Conservation (phyloP, 2,113 vertebrate genomes). For the Pelvicachromis taeniatus region DNA sequence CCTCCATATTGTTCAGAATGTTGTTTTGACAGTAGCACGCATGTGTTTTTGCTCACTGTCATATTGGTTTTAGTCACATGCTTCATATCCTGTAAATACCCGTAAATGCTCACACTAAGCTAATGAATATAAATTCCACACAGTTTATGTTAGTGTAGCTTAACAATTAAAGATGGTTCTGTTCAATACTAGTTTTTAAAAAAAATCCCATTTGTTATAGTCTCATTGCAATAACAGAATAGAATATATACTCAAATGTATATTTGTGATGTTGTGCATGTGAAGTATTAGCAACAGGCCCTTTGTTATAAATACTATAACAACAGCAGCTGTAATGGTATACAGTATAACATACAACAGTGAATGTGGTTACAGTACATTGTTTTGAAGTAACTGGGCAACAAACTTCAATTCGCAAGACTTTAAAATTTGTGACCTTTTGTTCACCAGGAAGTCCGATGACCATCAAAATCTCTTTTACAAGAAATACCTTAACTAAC, state of each 20-base stretch:
- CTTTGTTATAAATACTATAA: not conserved
- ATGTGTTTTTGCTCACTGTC: not conserved
- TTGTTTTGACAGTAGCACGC: not conserved
- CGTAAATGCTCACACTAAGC: not conserved
- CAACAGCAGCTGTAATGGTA: not conserved
- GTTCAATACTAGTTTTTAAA: not conserved
- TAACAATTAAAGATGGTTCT: not conserved
- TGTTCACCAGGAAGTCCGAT: not conserved
- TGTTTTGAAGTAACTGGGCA: not conserved
- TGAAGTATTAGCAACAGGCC: not conserved
- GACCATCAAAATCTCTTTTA: not conserved
- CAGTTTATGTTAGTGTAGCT: not conserved
- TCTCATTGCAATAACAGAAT: not conserved
- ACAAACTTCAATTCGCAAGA: too few relatives aligned
- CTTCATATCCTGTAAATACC: not conserved
- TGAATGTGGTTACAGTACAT: not conserved
- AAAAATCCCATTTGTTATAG: not conserved
- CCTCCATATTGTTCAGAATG: not conserved
- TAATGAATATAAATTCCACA: not conserved
- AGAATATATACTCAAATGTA: not conserved
- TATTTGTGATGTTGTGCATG: not conserved
- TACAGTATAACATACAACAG: not conserved
- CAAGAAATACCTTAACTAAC: not conserved
- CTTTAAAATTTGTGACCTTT: not conserved
- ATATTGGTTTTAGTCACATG: not conserved